phyloP scores from a whole-genome alignment of 2,888 invertebrate genomes.

The Drosophila incognita region DNA sequence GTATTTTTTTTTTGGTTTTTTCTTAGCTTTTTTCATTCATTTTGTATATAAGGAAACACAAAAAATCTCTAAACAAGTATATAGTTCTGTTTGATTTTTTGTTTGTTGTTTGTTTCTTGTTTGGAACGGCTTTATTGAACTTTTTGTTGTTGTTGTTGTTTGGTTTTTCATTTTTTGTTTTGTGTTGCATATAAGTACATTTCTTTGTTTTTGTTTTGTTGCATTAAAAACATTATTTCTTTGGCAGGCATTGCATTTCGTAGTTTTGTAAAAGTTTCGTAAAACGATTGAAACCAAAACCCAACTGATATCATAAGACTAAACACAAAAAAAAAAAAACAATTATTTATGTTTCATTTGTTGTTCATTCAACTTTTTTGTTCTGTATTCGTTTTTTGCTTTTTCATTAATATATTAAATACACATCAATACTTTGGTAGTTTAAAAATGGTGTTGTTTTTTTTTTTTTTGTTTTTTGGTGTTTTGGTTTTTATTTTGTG shows the following conservation, averaged over 20 bases:
- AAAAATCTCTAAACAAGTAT: conserved; percentile 72
- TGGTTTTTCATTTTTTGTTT: conserved; percentile 46
- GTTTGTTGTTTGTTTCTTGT: conserved; percentile 68
- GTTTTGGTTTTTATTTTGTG: conserved; percentile 63
- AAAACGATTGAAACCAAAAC: conserved; percentile 64
- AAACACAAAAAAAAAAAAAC: conserved; percentile 26
- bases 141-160: conserved; percentile 72
- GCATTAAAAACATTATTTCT: conserved; percentile 75
- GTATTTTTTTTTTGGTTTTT: conserved; percentile 30
- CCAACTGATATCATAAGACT: conserved; percentile 35
- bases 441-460: conserved; percentile 68
- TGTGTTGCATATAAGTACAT: conserved; percentile 65
- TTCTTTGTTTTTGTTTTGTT: conserved; percentile 60
- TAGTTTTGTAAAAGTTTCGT: conserved; percentile 80
- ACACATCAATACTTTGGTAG: conserved; percentile 77
- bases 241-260: conserved; percentile 84
- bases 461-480: conserved; percentile 40
- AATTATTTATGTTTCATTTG: conserved; percentile 46
- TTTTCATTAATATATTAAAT: conserved; percentile 66
- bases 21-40: conserved; percentile 23
- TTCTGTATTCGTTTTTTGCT: conserved; percentile 42
- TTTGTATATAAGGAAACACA: conserved; percentile 72
- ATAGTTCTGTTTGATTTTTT: conserved; percentile 67
- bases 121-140: conserved; percentile 77
- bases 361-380: conserved; percentile 50